phyloP scores from a whole-genome alignment of 2,888 invertebrate species.

The Oligia fasciuncula region DNA sequence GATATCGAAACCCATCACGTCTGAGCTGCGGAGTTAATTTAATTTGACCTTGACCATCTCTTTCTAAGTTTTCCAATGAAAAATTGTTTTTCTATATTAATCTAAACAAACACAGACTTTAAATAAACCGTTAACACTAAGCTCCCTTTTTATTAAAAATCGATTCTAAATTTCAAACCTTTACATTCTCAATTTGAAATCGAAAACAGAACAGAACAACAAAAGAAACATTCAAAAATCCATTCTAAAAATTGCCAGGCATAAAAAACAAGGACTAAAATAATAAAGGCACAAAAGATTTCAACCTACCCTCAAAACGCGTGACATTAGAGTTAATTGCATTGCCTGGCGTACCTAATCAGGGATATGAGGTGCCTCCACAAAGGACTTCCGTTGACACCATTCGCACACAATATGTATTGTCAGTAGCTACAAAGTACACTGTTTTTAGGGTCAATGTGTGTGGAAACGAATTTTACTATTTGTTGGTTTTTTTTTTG shows the following conservation, averaged over 20 bases:
- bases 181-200: slow-evolving; percentile 14
- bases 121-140: not conserved
- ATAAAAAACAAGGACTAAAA: slow-evolving; percentile 63
- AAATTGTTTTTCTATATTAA: not conserved
- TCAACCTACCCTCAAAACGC: slow-evolving; percentile 46
- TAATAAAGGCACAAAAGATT: slow-evolving; percentile 60
- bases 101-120: no score
- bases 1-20: not conserved
- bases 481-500: slow-evolving; percentile 18
- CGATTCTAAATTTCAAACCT: not conserved
- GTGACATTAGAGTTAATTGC: slow-evolving; percentile 68
- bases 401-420: slow-evolving; percentile 67
- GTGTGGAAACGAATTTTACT: slow-evolving; percentile 18
- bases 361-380: slow-evolving; percentile 72
- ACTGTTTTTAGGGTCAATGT: slow-evolving; percentile 50
- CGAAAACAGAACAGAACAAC: slow-evolving; percentile 23
- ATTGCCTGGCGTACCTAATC: slow-evolving; percentile 67
- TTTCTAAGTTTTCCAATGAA: not conserved
- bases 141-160: not conserved
- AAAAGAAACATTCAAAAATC: slow-evolving; percentile 49
- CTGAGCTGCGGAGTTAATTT: not conserved
- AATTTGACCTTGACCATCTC: not conserved
- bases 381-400: slow-evolving; percentile 70
- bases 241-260: slow-evolving; percentile 49
- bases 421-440: slow-evolving; percentile 63